Evolutionary conservation across 1,140 invertebrate genomes (phyloP).

Genomic region (Drosophila arawakana): DNA sequence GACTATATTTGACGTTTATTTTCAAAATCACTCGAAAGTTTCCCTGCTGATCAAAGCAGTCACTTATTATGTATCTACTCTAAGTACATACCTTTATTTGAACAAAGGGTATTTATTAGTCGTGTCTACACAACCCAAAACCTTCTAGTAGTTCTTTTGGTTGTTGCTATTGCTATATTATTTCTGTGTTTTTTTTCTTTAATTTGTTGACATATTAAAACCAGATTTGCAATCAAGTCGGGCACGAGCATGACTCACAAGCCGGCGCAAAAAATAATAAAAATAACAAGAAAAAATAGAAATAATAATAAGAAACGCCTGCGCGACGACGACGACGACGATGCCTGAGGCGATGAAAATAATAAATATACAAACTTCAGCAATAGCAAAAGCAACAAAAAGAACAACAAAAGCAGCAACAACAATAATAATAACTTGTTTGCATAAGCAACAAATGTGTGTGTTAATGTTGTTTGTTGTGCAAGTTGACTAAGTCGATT

Average conservation of each 20-base stretch:
- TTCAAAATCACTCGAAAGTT: no score
- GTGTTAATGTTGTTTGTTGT: conserved; percentile 33
- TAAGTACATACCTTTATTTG: no score
- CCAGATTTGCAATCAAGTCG: conserved; percentile 81
- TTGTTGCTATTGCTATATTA: conserved; percentile 17
- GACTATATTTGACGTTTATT: no score
- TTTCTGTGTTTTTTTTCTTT: conserved; percentile 42
- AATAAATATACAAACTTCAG: conserved; percentile 54
- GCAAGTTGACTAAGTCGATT: conserved; percentile 34
- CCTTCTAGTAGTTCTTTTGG: conserved; percentile 28
- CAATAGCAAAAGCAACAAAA: conserved; percentile 15
- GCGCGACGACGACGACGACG: conserved; percentile 34
- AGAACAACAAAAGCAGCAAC: not conserved
- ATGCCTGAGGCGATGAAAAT: conserved; percentile 36
- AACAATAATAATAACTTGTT: conserved; percentile 59
- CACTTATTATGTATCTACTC: no score
- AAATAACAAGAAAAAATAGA: conserved; percentile 39
- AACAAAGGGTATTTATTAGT: not conserved
- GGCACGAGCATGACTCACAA: conserved; percentile 67
- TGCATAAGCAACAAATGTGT: conserved; percentile 69
- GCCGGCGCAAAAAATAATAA: conserved; percentile 70
- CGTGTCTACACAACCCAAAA: not conserved
- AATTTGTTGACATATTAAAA: conserved; percentile 83
- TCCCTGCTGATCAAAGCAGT: no score
- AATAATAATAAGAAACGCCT: conserved; percentile 70